A percentile compares a stretch with the other conserved stretches of the same genome.
Evolutionary conservation across 2,113 vertebrate species (phyloP).

Genomic region (Illadopsis cleaveri): DNA sequence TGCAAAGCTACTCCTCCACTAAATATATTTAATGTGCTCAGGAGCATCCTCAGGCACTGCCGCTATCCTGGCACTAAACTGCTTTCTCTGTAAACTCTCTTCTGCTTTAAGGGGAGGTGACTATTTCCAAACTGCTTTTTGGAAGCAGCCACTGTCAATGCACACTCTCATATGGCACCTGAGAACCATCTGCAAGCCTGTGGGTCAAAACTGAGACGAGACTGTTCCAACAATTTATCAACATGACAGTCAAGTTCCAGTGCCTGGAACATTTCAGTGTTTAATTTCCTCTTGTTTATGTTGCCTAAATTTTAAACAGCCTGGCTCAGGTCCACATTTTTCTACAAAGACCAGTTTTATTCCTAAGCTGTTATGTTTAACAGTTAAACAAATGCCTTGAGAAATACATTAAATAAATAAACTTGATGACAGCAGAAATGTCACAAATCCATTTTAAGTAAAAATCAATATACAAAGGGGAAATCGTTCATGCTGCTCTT

Average conservation of each 20-base stretch:
- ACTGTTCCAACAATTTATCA: background rate
- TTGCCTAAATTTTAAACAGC: background rate
- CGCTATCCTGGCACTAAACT: background rate
- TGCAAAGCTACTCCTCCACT: background rate
- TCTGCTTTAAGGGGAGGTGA: background rate
- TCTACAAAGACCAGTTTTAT: background rate
- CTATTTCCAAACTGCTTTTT: background rate
- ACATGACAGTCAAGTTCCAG: background rate
- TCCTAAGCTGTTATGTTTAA: background rate
- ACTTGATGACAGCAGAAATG: background rate
- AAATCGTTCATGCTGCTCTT: background rate
- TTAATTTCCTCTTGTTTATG: background rate
- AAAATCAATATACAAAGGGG: background rate
- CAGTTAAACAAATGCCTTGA: background rate
- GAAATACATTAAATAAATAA: constrained; percentile 3
- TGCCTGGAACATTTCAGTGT: background rate
- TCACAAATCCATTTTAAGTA: background rate
- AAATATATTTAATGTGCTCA: background rate
- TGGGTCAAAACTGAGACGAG: background rate
- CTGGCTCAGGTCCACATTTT: background rate
- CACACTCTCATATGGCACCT: background rate
- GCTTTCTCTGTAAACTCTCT: background rate
- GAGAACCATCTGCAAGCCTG: background rate
- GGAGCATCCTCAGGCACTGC: background rate
- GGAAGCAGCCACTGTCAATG: background rate